Evolutionary conservation across 1,140 invertebrate species (phyloP).

Genomic region (Lethocerus indicus): DNA sequence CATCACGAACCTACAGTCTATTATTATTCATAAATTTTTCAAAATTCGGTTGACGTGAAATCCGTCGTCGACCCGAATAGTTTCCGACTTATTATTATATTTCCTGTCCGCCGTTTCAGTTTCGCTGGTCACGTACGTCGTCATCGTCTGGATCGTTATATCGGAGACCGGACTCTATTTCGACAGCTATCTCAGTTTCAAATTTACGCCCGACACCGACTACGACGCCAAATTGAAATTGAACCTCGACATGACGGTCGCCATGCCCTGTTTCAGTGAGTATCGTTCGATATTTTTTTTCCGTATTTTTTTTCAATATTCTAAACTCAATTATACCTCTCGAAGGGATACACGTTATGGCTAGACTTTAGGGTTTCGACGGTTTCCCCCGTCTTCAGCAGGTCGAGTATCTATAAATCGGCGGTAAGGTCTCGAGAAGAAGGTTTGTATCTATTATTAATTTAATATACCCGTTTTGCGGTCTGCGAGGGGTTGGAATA

Average conservation of each 20-base stretch:
- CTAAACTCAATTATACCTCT: not conserved
- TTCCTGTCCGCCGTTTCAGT: not conserved
- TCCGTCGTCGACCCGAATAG: no score
- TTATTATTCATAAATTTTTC: no score
- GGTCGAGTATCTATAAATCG: no score
- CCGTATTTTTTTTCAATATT: not conserved
- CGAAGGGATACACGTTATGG: not conserved
- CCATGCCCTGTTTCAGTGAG: conserved; percentile 72
- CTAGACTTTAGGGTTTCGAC: not conserved
- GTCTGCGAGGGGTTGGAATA: no score
- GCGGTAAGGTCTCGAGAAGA: no score
- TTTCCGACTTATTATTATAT: not conserved
- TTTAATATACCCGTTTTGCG: no score
- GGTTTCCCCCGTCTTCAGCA: no score
- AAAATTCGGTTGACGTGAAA: no score
- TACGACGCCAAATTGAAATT: conserved; percentile 76
- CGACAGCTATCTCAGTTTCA: conserved; percentile 64
- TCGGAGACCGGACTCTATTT: conserved; percentile 74
- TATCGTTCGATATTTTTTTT: conserved; percentile 10
- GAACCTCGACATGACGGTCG: conserved; percentile 86
- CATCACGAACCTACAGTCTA: no score
- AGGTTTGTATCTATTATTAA: no score
- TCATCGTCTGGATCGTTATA: conserved; percentile 64
- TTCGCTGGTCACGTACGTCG: conserved; percentile 33
- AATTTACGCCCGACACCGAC: conserved; percentile 80